Base-by-base conservation (phyloP, 1,140 invertebrate species). In the Lepeophtheirus salmonis region DNA sequence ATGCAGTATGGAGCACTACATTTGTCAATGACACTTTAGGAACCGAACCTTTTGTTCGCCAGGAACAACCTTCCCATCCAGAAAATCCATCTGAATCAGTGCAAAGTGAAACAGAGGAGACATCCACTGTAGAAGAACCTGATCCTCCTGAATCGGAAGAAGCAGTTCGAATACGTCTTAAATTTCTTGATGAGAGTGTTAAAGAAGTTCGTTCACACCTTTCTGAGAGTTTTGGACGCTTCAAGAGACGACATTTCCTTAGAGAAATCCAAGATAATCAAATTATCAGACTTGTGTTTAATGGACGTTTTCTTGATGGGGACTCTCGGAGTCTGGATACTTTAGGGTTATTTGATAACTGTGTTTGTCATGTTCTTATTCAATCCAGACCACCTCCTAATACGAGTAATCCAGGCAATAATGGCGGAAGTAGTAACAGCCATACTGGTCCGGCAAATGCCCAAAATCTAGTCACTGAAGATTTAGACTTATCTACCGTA, bases 211-310 rank as follows among this genome's bases (percentile, higher is more conserved):
- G 55, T n/a, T 21, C 22, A 2, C 17, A 25, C n/a, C 26, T 57
- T 21, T 14, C 13, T 16, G 55, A 57, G 55, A 57, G 26, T 17
- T 41, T 57, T 21, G 55, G 55, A 17, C 55, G 26, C 2, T 57
- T 57, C 30, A 57, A 26, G 23, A 14, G 13, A 14, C 22, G 26
- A 18, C 55, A 57, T 17, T 41, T 57, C 25, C 20, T n/a, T 41
- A 17, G 23, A 14, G 26, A 57, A 17, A 16, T 57, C n/a, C 16
- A 20, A 14, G 26, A 24, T 16, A 41, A 57, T 17, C 16, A 57
- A 17, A n/a, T 21, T 12, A 25, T 57, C 2, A 13, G 55, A 1
- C 16, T 57, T 10, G 26, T 57, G 1, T 57, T 26, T 25, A 57
- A 57, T 25, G 55, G 55, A 2, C 22, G 26, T 2, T 21, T 57